Evolutionary conservation across 1,140 invertebrate genomes (phyloP), one percentile per base, ranked within the genome.

Genomic region (Megalopta genalis): DNA sequence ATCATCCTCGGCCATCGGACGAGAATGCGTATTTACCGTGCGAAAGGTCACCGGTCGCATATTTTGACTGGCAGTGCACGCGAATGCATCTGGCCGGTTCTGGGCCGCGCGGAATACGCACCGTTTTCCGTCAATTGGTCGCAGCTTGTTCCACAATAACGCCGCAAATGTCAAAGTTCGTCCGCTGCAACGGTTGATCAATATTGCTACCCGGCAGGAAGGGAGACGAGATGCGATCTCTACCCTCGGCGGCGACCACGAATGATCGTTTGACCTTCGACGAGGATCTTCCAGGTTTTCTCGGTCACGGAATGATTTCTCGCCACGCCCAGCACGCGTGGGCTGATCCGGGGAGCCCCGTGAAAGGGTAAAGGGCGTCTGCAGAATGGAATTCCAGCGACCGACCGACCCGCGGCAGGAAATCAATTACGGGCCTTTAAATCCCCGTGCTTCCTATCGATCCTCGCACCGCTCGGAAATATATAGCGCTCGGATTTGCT

Each of bases 131-230:
- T 23, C 25, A 12, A 68, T 32, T 9, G 3, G 66, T n/a, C 52
- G 27, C n/a, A 57, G 25, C 46, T 54, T 21, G 66, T 21, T 32
- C 66, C 25, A 12, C 37, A 52, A 9, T 72, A 62, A 46, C n/a
- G 5, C 67, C 18, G 16, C 25, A 75, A 80, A 80, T 80, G 78
- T 80, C 72, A 80, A 76, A 76, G 78, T 80, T 80, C 64, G 25
- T 6, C 18, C 64, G 25, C 16, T 23, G 46, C 32, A 75, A 14
- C 10, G 42, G 60, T 25, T 54, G 27, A 78, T 78, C 76, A 57
- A 78, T 78, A 78, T 57, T 72, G 46, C 39, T n/a, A 32, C 25
- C 52, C 3, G 10, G 14, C 59, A 25, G n/a, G 3, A 16, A 5
- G 49, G 32, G n/a, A n/a, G 54, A 16, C 18, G 27, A 27, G 42